Conservation (phyloP, 2,113 vertebrate genomes). For the Elanus axillaris region DNA sequence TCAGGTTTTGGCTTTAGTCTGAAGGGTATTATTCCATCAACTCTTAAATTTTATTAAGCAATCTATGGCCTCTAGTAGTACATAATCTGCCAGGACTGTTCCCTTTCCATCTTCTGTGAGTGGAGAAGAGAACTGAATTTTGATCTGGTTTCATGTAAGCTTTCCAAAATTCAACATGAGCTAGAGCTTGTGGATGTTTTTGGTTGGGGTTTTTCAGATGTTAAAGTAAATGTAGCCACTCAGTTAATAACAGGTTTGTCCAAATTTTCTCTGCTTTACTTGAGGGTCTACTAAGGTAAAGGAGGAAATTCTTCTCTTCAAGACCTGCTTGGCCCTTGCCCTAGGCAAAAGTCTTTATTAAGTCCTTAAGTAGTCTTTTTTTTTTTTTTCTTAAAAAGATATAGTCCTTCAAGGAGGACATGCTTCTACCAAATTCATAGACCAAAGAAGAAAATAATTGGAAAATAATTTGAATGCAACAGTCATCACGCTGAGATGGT, state of each 20-base stretch:
- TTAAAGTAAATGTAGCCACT: not conserved
- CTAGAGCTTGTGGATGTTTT: not conserved
- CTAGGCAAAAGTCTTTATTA: not conserved
- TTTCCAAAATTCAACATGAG: not conserved
- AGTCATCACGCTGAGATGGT: not conserved
- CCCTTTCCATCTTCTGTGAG: not conserved
- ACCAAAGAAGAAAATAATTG: not conserved
- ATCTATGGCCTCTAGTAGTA: not conserved
- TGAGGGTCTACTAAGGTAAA: not conserved
- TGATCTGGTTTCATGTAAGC: not conserved
- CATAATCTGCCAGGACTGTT: not conserved
- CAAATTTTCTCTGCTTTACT: not conserved
- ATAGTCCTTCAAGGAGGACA: not conserved
- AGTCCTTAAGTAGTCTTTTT: not conserved
- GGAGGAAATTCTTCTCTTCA: not conserved
- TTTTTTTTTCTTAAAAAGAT: not conserved
- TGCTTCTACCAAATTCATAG: not conserved
- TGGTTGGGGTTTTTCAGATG: not conserved
- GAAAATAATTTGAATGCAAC: not conserved
- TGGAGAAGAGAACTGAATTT: not conserved
- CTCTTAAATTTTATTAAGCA: not conserved
- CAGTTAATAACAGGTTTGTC: not conserved
- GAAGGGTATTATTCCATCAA: not conserved
- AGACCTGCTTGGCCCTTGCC: not conserved
- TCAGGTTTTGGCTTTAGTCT: not conserved